These are phyloP conservation scores for Temnothorax curvispinosus DNA, from an alignment of 1,140 invertebrate species.

Conservation along the genomic window DNA sequence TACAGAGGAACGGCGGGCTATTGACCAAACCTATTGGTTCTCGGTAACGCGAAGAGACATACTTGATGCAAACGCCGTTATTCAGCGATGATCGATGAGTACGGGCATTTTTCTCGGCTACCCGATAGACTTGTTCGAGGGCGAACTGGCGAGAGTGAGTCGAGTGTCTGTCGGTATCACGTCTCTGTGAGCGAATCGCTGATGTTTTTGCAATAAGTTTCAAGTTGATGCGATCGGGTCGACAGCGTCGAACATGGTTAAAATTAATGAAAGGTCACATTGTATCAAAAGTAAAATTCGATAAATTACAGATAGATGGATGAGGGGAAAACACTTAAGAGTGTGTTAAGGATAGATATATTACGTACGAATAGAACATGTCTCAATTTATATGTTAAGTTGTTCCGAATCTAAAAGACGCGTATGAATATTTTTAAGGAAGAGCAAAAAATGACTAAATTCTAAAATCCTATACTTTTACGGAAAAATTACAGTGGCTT, in stretches of 20 bases:
- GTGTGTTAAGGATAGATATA: background rate
- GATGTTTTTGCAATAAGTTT: slow-evolving; percentile 27
- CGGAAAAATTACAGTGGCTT: background rate
- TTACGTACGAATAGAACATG: background rate
- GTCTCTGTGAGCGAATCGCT: slow-evolving; percentile 27
- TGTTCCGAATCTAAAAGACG: background rate
- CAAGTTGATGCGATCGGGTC: background rate
- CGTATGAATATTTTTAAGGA: background rate
- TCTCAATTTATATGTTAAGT: background rate
- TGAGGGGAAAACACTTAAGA: background rate
- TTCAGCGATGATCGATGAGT: slow-evolving; percentile 57
- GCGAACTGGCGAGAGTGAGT: slow-evolving; percentile 20
- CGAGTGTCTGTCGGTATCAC: slow-evolving; percentile 43
- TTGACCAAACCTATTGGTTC: slow-evolving; percentile 39
- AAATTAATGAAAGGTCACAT: slow-evolving; percentile 7
- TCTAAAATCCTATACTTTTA: background rate
- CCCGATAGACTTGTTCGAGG: slow-evolving; percentile 45
- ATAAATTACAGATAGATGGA: background rate
- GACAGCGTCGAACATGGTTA: background rate
- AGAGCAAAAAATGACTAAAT: background rate
- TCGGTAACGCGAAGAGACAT: slow-evolving; percentile 43
- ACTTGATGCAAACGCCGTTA: slow-evolving; percentile 55
- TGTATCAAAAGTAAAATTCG: slow-evolving; percentile 4
- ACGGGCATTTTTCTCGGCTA: slow-evolving; percentile 48
- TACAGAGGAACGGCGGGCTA: slow-evolving; percentile 2